phyloP scores from a whole-genome alignment of 2,113 vertebrate genomes.

The Campylomormyrus tamandua region DNA sequence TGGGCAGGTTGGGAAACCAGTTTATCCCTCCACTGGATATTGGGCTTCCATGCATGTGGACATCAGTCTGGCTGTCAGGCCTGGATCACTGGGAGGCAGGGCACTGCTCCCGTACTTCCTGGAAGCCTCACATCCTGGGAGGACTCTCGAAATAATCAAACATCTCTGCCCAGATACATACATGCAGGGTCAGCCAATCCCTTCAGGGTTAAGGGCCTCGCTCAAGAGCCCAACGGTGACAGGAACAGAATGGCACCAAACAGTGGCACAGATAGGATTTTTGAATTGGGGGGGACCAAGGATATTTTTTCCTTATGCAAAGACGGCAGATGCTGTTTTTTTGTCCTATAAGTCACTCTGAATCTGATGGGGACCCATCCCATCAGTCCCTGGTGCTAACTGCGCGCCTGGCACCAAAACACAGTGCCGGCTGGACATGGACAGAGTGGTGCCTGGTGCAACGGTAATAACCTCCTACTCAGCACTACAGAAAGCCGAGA shows the following conservation, averaged over 20 bases:
- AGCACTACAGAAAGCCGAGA: neutral
- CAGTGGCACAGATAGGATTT: too few relatives aligned
- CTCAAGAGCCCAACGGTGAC: neutral
- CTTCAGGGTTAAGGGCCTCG: neutral
- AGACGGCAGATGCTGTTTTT: too few relatives aligned
- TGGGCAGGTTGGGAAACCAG: neutral
- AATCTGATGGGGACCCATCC: too few relatives aligned
- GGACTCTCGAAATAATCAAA: neutral
- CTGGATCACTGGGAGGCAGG: neutral
- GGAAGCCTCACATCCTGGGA: neutral
- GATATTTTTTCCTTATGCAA: too few relatives aligned
- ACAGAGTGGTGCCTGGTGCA: neutral
- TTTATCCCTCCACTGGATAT: neutral
- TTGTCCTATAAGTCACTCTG: too few relatives aligned
- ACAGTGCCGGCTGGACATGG: neutral
- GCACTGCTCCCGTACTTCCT: neutral
- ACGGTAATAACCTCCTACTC: neutral
- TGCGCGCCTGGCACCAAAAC: neutral
- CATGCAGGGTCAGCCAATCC: neutral
- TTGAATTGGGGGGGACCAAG: too few relatives aligned
- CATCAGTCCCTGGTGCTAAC: too few relatives aligned
- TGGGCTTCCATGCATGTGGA: neutral
- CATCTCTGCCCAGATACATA: neutral
- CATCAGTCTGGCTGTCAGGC: neutral
- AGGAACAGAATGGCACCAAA: neutral